Conservation (phyloP, 92 coral and sea anemone species). For the Epizoanthus rinbou region DNA sequence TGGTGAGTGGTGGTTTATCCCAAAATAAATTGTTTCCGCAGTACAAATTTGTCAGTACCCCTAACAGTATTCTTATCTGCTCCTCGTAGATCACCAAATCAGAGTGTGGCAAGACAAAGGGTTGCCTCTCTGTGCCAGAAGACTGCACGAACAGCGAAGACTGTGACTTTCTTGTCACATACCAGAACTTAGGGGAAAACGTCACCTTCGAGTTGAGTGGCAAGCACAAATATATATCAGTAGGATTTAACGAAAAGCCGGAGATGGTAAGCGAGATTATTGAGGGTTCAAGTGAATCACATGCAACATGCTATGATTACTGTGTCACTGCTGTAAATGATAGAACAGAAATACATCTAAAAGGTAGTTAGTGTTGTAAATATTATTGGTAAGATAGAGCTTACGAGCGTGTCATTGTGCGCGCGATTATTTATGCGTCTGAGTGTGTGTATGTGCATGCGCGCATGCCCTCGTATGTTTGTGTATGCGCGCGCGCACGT, state of each 20-base stretch:
- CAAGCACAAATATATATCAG: conserved; percentile 23
- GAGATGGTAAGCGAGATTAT: conserved; percentile 11
- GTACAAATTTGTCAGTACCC: too few species aligned
- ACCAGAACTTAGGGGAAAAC: conserved; percentile 11
- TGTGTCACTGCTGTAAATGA: background rate
- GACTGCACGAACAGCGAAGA: conserved; percentile 36
- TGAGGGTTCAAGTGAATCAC: background rate
- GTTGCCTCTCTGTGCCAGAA: conserved; percentile 38
- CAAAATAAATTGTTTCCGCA: too few species aligned
- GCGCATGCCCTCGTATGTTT: background rate
- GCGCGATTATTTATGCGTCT: background rate
- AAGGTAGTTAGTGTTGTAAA: too few species aligned
- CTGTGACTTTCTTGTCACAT: conserved; percentile 39
- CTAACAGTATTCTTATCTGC: background rate
- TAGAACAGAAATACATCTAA: too few species aligned
- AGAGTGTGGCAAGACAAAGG: conserved; percentile 15
- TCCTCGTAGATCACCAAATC: conserved; percentile 8
- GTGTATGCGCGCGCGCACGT: background rate
- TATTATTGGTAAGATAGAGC: background rate
- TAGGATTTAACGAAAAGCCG: conserved; percentile 32
- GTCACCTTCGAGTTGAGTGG: conserved; percentile 39
- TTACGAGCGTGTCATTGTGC: background rate
- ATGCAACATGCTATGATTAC: background rate
- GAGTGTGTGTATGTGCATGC: background rate
- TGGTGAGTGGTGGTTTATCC: too few species aligned